These are phyloP conservation scores for Pelodytes ibericus DNA, from an alignment of 2,797 vertebrate genomes.

Conservation along the genomic window DNA sequence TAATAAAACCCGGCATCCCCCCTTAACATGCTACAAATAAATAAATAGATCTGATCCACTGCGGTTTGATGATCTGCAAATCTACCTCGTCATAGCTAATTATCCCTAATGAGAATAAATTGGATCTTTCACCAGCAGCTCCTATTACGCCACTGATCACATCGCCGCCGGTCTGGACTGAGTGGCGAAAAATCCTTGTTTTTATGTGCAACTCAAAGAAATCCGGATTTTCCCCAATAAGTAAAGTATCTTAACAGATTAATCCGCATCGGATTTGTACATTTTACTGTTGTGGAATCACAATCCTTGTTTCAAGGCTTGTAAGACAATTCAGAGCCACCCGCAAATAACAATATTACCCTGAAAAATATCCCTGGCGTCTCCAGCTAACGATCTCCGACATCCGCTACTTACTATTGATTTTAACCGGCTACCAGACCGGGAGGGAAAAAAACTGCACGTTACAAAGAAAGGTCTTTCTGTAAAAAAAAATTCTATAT, in stretches of 20 bases:
- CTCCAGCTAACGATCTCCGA: conserved; percentile 18
- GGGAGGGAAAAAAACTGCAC: conserved; percentile 68
- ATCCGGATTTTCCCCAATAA: conserved; percentile 1
- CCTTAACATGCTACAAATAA: neutral
- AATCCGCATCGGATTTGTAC: neutral
- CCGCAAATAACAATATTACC: neutral
- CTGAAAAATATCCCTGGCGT: neutral
- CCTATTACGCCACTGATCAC: neutral
- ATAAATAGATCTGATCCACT: neutral
- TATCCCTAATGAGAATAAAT: neutral
- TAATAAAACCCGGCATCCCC: neutral
- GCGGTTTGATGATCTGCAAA: neutral
- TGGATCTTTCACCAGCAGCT: neutral
- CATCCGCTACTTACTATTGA: conserved; percentile 31
- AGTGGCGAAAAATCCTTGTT: neutral
- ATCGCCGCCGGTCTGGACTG: neutral
- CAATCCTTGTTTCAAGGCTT: too few relatives aligned
- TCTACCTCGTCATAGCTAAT: neutral
- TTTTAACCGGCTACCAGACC: conserved; percentile 75
- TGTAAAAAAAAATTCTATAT: conserved; percentile 84
- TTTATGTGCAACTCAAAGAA: neutral
- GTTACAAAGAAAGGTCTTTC: conserved; percentile 74
- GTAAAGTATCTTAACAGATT: neutral
- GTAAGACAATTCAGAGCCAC: too few relatives aligned
- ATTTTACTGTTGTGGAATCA: neutral